Conservation (phyloP, 2,113 vertebrate species). For the Mixornis gularis region DNA sequence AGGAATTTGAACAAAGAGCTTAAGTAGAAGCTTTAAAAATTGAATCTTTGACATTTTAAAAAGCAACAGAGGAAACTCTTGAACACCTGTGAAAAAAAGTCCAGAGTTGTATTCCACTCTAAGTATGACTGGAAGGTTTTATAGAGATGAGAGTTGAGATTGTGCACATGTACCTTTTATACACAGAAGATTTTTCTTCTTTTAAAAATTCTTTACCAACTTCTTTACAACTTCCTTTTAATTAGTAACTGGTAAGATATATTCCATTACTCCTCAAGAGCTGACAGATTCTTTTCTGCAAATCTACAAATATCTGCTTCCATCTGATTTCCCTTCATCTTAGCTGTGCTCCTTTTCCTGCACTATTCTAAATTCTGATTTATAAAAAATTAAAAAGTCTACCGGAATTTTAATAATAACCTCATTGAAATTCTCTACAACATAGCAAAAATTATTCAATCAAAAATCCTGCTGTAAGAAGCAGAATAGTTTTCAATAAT, state of each 20-base stretch:
- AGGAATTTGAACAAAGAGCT: neutral
- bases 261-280: neutral
- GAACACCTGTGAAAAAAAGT: neutral
- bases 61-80: neutral
- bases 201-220: neutral
- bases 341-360: neutral
- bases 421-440: neutral
- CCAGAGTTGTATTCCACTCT: neutral
- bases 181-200: too few species aligned
- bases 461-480: neutral
- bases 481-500: neutral
- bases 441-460: neutral
- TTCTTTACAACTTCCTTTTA: neutral
- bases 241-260: neutral
- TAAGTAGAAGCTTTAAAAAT: neutral
- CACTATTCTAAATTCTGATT: neutral
- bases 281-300: neutral
- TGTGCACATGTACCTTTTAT: neutral
- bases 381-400: neutral
- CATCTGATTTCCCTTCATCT: neutral
- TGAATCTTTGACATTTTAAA: neutral
- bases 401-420: neutral
- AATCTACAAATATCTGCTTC: neutral
- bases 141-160: neutral
- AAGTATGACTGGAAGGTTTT: neutral